Base-by-base conservation (phyloP, 2,888 invertebrate species). In the Punctoribates punctum region DNA sequence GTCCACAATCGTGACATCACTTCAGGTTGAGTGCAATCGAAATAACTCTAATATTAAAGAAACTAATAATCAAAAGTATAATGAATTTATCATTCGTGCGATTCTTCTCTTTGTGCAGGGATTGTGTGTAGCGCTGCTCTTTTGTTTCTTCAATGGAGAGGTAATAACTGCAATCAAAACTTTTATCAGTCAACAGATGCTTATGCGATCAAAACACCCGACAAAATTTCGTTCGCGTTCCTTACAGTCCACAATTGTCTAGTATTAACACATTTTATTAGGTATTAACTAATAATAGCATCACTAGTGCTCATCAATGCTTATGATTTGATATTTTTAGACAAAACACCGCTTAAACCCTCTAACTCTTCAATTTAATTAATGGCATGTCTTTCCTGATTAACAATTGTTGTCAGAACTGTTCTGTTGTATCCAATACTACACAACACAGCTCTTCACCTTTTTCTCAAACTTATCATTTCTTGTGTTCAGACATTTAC, bases 61-160 rank as follows among this genome's bases (percentile, higher is more conserved):
- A 62, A 62, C 20, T 34, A 13, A 75, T 13, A 57, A 57, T 57
- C 9, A 76, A 75, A 27, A 23, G 20, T 57, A 27, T 75, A 29
- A 51, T 51, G 11, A 23, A 80, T 20, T 9, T 25, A 46, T 46
- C 11, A 38, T 42, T 65, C 11, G 1, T 51, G 20, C 17, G 20
- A 23, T 48, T n/a, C 62, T 51, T 72, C n/a, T 76, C 60, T 54
- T 46, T 25, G 87, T 86, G 1, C 89, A 96, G 91, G 96, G 96
- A 78, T 88, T 95, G 77, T 93, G 92, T 84, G 95, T 96, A 75
- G 93, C 96, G 51, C 89, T 92, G 79, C 88, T 96, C 73, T 94
- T 93, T 86, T 94, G 94, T 84, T 96, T 96, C 88, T 93, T 91
- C 86, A 96, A 96, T 83, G 94, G 94, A 80, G 96, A 96, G 89